Conservation (phyloP, 1,140 invertebrate genomes). For the Orchesella cincta region DNA sequence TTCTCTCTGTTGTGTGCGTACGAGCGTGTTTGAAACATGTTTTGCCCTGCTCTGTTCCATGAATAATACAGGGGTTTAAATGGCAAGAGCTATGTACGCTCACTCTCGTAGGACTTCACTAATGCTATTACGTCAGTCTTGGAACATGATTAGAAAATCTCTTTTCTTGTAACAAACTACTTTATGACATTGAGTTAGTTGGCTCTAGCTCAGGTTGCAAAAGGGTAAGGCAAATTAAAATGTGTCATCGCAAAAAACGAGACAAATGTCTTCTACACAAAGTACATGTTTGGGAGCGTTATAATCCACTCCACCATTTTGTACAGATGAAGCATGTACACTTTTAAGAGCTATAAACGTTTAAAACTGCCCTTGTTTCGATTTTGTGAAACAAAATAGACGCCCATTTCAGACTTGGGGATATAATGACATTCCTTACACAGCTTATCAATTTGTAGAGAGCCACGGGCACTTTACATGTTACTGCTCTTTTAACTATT, state of each 20-base stretch:
- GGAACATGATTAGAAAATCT: neutral
- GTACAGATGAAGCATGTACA: neutral
- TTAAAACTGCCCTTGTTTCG: too few species aligned
- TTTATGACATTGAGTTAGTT: neutral
- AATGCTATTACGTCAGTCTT: constrained; percentile 3
- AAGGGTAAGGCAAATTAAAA: constrained; percentile 26
- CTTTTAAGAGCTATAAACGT: too few species aligned
- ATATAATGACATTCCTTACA: too few species aligned
- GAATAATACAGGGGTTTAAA: too few species aligned
- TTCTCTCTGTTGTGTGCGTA: neutral
- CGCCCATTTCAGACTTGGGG: too few species aligned
- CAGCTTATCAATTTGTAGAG: too few species aligned
- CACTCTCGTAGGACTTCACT: neutral
- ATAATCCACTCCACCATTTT: too few species aligned
- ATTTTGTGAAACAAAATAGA: too few species aligned
- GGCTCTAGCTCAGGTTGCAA: neutral
- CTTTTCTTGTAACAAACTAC: constrained; percentile 10
- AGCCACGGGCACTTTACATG: too few species aligned
- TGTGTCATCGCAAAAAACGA: constrained; percentile 12
- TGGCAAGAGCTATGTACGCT: neutral
- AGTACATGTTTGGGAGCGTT: too few species aligned
- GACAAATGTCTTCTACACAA: constrained; percentile 7
- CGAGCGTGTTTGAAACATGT: neutral
- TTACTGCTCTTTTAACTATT: too few species aligned
- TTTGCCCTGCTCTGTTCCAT: neutral